Base-by-base conservation (phyloP, 2,797 vertebrate genomes). In the Eleutherodactylus coqui region DNA sequence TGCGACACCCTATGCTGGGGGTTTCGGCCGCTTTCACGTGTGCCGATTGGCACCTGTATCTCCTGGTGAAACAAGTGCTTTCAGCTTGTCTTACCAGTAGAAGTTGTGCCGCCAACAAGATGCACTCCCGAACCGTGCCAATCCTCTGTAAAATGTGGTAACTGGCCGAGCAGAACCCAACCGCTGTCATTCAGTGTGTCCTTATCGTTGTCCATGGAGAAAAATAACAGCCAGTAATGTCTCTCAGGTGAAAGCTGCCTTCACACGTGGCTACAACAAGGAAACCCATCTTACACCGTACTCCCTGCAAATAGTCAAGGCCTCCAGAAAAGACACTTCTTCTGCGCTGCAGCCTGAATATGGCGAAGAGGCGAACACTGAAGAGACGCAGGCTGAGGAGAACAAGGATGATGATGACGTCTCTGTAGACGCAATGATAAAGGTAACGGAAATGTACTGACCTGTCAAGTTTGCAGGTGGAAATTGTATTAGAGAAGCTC, bases 241-340 rank as follows among this genome's bases (percentile, higher is more conserved):
- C 16, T 4, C 14, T 4, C 90, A 99, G 98, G 97, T 99, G 77
- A 99, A 99, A 91, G 96, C 97, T 4, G 96, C 98, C 10, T 99
- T 99, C 87, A 99, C 98, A 0, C 96, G 98, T 3, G 91, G 96
- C 0, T 99, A 99, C 90, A 99, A 99, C 93, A 98, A 92, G 89
- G 97, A 97, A 88, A 89, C 89, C 9, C 98, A 99, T 90, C 91
- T 96, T 86, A 96, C 94, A 1, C 98, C 98, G 0, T 99, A 99
- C 88, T 95, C 97, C 0, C 94, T 99, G 62, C 95, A 95, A 91
- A 89, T 43, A 0, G 89, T 95, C 43, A 98, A 96, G 92, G 93
- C 93, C 29, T 90, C 94, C 0, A 96, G 94, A 8, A 93, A 92
- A 58, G 94, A 91, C 62, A 84, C 13, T 0, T 92, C 85, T 6